Percentiles rank a stretch among this genome's conserved stretches.
These are phyloP conservation scores for Oreochromis spilurus DNA, from an alignment of 2,113 vertebrate species.

Conservation along the genomic window DNA sequence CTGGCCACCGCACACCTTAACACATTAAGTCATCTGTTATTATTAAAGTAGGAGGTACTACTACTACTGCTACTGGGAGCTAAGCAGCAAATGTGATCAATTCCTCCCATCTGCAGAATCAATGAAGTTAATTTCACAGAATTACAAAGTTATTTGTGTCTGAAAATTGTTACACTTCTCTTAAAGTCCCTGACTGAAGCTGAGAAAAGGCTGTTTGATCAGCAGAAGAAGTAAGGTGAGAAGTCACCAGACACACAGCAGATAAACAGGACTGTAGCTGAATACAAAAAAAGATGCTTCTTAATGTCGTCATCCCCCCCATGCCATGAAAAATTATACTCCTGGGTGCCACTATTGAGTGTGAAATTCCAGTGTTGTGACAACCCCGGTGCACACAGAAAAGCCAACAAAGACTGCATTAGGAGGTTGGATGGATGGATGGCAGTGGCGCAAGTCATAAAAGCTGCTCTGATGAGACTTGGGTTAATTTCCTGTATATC, in stretches of 20 bases:
- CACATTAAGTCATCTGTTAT: background rate
- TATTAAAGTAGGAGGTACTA: background rate
- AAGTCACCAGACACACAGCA: background rate
- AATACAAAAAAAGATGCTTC: background rate
- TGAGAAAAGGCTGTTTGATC: background rate
- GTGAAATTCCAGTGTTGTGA: background rate
- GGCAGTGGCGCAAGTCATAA: background rate
- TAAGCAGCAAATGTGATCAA: background rate
- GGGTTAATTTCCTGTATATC: background rate
- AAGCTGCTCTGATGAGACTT: background rate
- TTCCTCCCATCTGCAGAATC: background rate
- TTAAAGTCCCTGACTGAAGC: background rate
- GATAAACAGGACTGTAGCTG: background rate
- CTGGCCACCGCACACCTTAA: background rate
- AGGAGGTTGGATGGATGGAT: background rate
- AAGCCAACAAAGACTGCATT: background rate
- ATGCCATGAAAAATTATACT: background rate
- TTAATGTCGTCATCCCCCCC: background rate
- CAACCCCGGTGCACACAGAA: background rate
- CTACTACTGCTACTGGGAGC: background rate
- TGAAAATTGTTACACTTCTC: background rate
- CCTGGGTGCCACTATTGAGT: background rate
- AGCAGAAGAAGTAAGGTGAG: background rate
- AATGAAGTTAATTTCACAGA: background rate
- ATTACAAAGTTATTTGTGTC: background rate